phyloP scores from a whole-genome alignment of 1,140 invertebrate species.

The Cotesia chilonis region DNA sequence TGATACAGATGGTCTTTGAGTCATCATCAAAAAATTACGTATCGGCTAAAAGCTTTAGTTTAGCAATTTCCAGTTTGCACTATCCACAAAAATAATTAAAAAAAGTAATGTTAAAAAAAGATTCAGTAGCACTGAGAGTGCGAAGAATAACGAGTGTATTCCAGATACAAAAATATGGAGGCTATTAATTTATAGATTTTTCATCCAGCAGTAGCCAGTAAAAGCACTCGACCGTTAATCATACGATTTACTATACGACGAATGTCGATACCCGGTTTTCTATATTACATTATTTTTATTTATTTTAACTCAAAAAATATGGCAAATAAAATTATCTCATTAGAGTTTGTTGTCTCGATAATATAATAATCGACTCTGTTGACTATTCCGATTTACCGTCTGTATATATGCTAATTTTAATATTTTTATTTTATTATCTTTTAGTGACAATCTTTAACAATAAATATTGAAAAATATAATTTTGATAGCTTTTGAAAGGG shows the following conservation, averaged over 20 bases:
- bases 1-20: conserved; percentile 28
- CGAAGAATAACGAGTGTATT: conserved; percentile 19
- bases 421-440: too few relatives aligned
- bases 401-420: too few relatives aligned
- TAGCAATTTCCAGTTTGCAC: background rate
- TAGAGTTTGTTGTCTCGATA: too few relatives aligned
- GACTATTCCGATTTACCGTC: too few relatives aligned
- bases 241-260: background rate
- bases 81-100: background rate
- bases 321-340: too few relatives aligned
- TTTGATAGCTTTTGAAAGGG: too few relatives aligned
- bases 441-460: too few relatives aligned
- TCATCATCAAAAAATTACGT: background rate
- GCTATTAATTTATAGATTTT: conserved; percentile 33
- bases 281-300: too few relatives aligned
- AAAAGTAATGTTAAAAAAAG: background rate
- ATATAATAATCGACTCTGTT: too few relatives aligned
- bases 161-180: conserved; percentile 15
- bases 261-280: too few relatives aligned
- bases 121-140: background rate
- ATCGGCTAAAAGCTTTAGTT: background rate
- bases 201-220: background rate
- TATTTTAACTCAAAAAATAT: too few relatives aligned
- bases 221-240: background rate
- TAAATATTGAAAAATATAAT: too few relatives aligned